Base-by-base conservation (phyloP, 2,888 invertebrate genomes). In the Parapristionchus giblindavisi region DNA sequence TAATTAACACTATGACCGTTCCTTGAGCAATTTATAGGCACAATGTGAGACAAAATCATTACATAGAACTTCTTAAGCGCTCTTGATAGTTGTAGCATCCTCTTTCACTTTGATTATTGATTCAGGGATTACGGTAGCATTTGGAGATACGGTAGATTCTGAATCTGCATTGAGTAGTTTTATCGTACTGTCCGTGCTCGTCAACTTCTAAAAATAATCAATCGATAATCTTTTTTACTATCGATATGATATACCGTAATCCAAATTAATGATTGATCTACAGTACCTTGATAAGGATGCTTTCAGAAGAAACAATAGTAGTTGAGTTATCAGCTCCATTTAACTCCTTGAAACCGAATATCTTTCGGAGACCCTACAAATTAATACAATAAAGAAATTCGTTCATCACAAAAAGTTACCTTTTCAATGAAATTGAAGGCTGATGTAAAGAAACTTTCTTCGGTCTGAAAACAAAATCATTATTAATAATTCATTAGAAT, bases 61-160 rank as follows among this genome's bases (percentile, higher is more conserved):
- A n/a, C n/a, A n/a, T n/a, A n/a, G n/a, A n/a, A n/a, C n/a, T n/a
- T n/a, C n/a, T n/a, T 43, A 63, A 3, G 38, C 40, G 14, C 38
- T 17, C 24, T 40, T 63, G 40, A 27, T 24, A 1, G 63, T 63
- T 14, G 63, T 63, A 6, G 36, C 38, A 27, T 63, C 63, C 27
- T 63, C 63, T 32, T 63, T 63, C 24, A 63, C 63, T 3, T 40
- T 43, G 43, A 63, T 63, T 2, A 63, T 43, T 63, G 24, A 38
- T 14, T 14, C 40, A 1, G 40, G 40, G 63, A 29, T 1, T 63
- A 63, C 63, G 63, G 63, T 63, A 63, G 63, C n/a, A n/a, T n/a
- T 17, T 24, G 24, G 14, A 27, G 27, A 40, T 11, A 24, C 63
- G 2, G 21, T 5, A 3, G 58, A 36, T 1, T 4, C 14, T 5